These are phyloP conservation scores for Coregonus clupeaformis DNA, from an alignment of 2,113 vertebrate genomes.

Conservation along the genomic window DNA sequence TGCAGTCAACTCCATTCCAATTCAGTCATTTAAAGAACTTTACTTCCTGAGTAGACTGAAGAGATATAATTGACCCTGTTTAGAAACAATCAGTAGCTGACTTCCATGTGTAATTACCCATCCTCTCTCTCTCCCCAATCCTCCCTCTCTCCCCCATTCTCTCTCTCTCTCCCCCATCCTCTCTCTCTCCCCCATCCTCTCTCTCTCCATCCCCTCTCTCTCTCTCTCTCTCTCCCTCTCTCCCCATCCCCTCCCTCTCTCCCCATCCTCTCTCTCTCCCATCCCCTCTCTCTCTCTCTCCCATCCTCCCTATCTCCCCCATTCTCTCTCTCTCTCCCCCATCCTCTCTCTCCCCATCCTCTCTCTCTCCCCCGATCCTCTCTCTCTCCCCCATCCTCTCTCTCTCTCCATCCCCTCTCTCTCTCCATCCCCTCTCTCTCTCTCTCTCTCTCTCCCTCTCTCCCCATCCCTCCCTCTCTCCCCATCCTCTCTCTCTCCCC, in stretches of 20 bases:
- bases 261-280: background rate
- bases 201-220: no score
- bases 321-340: no score
- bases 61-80: no score
- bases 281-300: no score
- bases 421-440: background rate
- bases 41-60: no score
- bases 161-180: background rate
- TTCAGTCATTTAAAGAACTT: background rate
- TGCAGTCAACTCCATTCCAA: no score
- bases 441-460: background rate
- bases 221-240: no score
- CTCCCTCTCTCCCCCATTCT: background rate
- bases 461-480: no score
- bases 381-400: no score
- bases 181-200: background rate
- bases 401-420: background rate
- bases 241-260: background rate
- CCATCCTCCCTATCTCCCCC: no score
- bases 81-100: constrained; percentile 1
- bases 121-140: background rate
- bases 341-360: background rate
- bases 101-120: background rate
- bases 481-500: no score
- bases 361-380: no score